phyloP scores from a whole-genome alignment of 2,888 invertebrate species.

The Pinctada fucata region DNA sequence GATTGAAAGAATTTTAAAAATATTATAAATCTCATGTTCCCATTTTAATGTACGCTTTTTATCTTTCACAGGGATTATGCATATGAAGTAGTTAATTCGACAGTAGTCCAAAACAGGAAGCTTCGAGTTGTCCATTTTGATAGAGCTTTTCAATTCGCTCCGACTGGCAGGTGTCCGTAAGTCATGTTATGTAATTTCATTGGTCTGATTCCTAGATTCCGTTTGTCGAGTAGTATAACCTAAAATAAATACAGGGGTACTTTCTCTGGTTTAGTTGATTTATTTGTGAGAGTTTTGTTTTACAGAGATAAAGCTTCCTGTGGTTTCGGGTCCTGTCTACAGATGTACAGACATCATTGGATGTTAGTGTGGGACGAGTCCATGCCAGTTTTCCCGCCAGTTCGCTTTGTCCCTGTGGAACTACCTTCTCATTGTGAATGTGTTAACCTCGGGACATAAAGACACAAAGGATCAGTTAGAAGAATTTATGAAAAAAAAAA shows the following conservation, averaged over 20 bases:
- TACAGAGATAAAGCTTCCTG: slow-evolving; percentile 57
- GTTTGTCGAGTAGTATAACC: background rate
- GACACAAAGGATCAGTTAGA: background rate
- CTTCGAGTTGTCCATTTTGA: slow-evolving; percentile 66
- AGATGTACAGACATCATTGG: slow-evolving; percentile 67
- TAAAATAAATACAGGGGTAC: background rate
- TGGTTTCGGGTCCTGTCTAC: slow-evolving; percentile 60
- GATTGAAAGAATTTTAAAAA: too few species aligned
- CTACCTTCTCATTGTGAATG: slow-evolving; percentile 70
- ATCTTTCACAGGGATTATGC: slow-evolving; percentile 58
- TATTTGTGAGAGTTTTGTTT: background rate
- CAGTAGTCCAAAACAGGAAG: slow-evolving; percentile 52
- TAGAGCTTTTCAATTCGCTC: slow-evolving; percentile 66
- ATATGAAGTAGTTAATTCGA: slow-evolving; percentile 61
- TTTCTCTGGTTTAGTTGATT: too few species aligned
- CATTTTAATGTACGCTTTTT: too few species aligned
- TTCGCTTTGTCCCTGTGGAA: slow-evolving; percentile 66
- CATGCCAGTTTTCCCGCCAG: slow-evolving; percentile 59
- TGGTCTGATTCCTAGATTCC: background rate
- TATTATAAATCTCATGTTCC: too few species aligned
- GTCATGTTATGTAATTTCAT: slow-evolving; percentile 11
- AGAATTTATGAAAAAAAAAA: background rate
- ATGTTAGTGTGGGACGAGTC: slow-evolving; percentile 65
- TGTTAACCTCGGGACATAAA: slow-evolving; percentile 58
- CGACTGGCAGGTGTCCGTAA: slow-evolving; percentile 64